Base-by-base conservation (phyloP, 23 tunicate genomes). In the Trididemnum clinides region DNA sequence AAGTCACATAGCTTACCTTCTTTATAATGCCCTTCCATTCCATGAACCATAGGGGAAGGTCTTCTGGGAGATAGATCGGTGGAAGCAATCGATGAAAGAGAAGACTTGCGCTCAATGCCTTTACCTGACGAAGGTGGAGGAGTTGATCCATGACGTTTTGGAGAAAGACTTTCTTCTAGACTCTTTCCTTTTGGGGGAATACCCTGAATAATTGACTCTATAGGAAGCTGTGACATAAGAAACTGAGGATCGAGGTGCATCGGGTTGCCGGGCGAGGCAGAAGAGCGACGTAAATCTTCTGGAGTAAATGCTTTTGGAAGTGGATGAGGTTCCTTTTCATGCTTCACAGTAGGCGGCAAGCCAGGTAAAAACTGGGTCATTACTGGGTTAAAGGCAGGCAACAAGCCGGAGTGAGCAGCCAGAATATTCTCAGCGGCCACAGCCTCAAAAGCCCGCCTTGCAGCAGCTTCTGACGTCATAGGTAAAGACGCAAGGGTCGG, bases 61-160 rank as follows among this genome's bases (percentile, higher is more conserved):
- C 80, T 26, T 20, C 57, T 19, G 28, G 80, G 29, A 2, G 80
- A 57, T 7, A 73, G 27, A n/a, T 73, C 80, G 2, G 36, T 36
- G 31, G 38, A 35, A 19, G 57, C 30, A 73, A 57, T 7, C n/a
- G 64, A 62, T 59, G 74, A 28, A 39, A 27, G 59, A 2, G 75
- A 64, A 4, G 59, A 5, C 59, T 82, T 82, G 76, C 86, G 18
- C 29, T 82, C 86, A 1, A 59, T 7, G 34, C 28, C 49, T 22
- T 82, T 82, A 34, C 34, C n/a, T 26, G 57, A 71, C 1, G 82
- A 51, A 0, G 86, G 75, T 21, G 86, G 80, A 19, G 80, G 34
- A 32, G 76, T 34, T 33, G 86, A 64, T 1, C 75, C 38, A 34
- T 82, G 86, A 57, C 26, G 34, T 63, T 50, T 64, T 62, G 86